Conservation (phyloP, 2,113 vertebrate species). For the Otolemur garnettii region DNA sequence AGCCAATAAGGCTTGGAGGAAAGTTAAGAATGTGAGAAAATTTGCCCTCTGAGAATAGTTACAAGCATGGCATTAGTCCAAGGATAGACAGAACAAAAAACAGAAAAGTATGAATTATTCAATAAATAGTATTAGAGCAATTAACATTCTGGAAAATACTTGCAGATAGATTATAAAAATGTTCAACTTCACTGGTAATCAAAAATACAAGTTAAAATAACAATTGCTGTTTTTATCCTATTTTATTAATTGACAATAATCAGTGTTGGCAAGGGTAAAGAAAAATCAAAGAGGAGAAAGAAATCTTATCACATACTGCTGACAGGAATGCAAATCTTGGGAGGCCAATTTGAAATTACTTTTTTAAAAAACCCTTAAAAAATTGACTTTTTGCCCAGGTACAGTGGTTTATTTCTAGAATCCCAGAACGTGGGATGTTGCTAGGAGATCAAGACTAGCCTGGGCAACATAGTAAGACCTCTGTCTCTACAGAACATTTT, state of each 20-base stretch:
- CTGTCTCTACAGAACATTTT: too few species aligned
- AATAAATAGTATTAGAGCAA: constrained; percentile 1
- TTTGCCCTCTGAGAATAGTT: background rate
- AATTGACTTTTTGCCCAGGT: background rate
- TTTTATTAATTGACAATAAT: constrained; percentile 66
- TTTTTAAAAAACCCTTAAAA: background rate
- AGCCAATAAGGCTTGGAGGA: background rate
- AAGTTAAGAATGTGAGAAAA: constrained; percentile 29
- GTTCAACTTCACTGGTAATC: constrained; percentile 64
- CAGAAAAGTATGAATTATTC: constrained; percentile 56
- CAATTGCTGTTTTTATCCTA: constrained; percentile 46
- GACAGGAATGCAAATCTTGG: background rate
- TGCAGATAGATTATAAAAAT: constrained; percentile 60
- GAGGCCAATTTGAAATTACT: constrained; percentile 29
- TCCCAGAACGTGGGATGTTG: too few species aligned
- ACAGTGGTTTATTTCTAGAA: too few species aligned
- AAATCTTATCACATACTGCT: background rate
- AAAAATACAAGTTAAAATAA: constrained; percentile 73
- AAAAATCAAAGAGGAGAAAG: constrained; percentile 60
- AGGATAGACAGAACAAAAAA: constrained; percentile 36
- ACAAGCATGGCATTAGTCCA: constrained; percentile 36
- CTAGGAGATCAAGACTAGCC: too few species aligned
- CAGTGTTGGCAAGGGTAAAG: constrained; percentile 39
- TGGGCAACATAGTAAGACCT: too few species aligned
- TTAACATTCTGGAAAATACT: constrained; percentile 59